phyloP scores from a whole-genome alignment of 2,888 invertebrate species.

The Anarsia innoxiella region DNA sequence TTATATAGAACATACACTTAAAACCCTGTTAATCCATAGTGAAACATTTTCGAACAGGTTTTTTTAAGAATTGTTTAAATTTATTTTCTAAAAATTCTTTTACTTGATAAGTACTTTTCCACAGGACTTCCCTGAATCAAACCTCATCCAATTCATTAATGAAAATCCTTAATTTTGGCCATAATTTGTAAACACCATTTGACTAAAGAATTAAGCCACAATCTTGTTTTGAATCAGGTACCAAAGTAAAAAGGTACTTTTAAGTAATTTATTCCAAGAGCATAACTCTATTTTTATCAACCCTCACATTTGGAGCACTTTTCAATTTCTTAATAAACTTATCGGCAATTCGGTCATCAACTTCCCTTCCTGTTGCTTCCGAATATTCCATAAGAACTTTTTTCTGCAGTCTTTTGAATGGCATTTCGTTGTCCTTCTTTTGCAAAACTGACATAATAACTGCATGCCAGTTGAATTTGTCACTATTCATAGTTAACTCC shows the following conservation, averaged over 20 bases:
- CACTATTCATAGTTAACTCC: slow-evolving; percentile 34
- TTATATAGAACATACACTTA: too few relatives aligned
- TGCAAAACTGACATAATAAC: slow-evolving; percentile 66
- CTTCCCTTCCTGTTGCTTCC: slow-evolving; percentile 62
- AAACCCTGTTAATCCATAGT: too few relatives aligned
- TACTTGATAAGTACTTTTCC: too few relatives aligned
- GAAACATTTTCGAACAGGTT: too few relatives aligned
- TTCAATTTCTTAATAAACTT: slow-evolving; percentile 83
- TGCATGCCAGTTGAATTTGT: slow-evolving; percentile 69
- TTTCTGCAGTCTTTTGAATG: slow-evolving; percentile 83
- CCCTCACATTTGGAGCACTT: slow-evolving; percentile 77
- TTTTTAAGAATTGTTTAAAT: too few relatives aligned
- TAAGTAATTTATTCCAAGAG: slow-evolving; percentile 34
- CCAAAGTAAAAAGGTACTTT: too few relatives aligned
- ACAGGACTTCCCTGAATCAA: too few relatives aligned
- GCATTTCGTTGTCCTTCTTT: slow-evolving; percentile 77
- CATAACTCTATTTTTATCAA: slow-evolving; percentile 77
- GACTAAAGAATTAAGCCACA: too few relatives aligned
- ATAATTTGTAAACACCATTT: too few relatives aligned
- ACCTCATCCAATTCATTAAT: too few relatives aligned
- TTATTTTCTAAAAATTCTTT: too few relatives aligned
- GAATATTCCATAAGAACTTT: slow-evolving; percentile 82
- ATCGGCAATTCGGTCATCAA: slow-evolving; percentile 78
- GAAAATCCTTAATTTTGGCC: too few relatives aligned
- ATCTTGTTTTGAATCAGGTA: background rate